phyloP scores from a whole-genome alignment of 1,140 invertebrate genomes.

The Phymastichus coffea region DNA sequence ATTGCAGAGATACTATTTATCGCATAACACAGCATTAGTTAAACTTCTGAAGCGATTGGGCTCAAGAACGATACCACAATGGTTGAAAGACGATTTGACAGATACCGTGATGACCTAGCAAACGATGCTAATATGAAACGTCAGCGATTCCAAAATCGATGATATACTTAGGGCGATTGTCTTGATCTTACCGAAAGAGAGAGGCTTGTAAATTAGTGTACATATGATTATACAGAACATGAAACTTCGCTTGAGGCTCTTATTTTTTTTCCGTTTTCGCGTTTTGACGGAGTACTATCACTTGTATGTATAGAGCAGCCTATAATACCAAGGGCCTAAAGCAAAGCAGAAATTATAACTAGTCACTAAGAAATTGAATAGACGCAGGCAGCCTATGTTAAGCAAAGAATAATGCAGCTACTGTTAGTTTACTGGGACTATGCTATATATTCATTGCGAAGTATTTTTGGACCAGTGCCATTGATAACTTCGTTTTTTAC shows the following conservation, averaged over 20 bases:
- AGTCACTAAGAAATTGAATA: constrained; percentile 22
- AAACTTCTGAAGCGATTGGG: constrained; percentile 86
- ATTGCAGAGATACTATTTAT: constrained; percentile 78
- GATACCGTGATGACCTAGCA: constrained; percentile 61
- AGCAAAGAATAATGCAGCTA: not conserved
- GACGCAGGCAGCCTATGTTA: not conserved
- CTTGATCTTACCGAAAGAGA: constrained; percentile 9
- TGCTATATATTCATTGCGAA: not conserved
- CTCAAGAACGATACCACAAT: constrained; percentile 79
- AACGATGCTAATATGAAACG: constrained; percentile 27
- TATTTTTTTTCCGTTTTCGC: constrained; percentile 18
- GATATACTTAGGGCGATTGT: constrained; percentile 4
- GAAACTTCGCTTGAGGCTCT: not conserved
- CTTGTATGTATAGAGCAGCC: not conserved
- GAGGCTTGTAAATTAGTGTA: constrained; percentile 22
- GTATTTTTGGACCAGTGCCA: constrained; percentile 4
- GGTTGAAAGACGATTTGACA: constrained; percentile 89
- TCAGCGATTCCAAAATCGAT: constrained; percentile 12
- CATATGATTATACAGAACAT: not conserved
- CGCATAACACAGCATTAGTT: constrained; percentile 90
- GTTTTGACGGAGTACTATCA: constrained; percentile 2
- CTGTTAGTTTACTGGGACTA: not conserved
- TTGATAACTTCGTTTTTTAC: not conserved
- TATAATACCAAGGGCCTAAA: not conserved
- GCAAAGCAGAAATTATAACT: constrained; percentile 11